These are phyloP conservation scores for Cylloceria caligata DNA, from an alignment of 2,888 invertebrate genomes.

Conservation along the genomic window DNA sequence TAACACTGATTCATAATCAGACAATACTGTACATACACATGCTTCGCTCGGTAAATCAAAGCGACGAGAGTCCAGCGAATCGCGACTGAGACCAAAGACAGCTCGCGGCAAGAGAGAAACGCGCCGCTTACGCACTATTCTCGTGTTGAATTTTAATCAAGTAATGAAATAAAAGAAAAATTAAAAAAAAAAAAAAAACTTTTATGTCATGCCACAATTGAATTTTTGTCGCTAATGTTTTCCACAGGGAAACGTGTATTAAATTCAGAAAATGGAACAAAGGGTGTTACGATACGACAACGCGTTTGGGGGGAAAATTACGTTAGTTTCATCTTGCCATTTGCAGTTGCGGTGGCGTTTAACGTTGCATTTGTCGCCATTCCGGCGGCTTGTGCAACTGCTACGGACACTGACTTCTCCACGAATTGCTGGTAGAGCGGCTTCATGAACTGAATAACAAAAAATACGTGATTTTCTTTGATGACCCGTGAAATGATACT, in stretches of 20 bases:
- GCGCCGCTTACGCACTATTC: constrained; percentile 50
- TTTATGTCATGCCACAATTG: constrained; percentile 73
- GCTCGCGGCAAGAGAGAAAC: constrained; percentile 10
- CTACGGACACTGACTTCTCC: constrained; percentile 93
- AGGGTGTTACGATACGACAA: constrained; percentile 47
- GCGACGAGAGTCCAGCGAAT: constrained; percentile 29
- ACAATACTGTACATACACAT: constrained; percentile 81
- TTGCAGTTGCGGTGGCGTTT: constrained; percentile 84
- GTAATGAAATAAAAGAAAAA: constrained; percentile 35
- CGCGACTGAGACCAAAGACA: constrained; percentile 53
- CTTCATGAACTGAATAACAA: constrained; percentile 89
- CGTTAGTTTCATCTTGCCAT: constrained; percentile 88
- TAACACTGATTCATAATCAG: constrained; percentile 81
- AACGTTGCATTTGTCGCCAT: constrained; percentile 87
- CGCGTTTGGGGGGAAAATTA: constrained; percentile 82
- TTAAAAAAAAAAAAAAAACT: constrained; percentile 19
- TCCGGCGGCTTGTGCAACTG: constrained; percentile 91
- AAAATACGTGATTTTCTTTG: constrained; percentile 11
- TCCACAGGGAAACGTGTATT: constrained; percentile 52
- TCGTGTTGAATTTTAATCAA: constrained; percentile 54
- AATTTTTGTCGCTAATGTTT: constrained; percentile 63
- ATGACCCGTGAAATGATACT: neutral
- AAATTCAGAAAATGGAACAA: constrained; percentile 44
- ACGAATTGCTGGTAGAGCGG: constrained; percentile 92
- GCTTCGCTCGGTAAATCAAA: constrained; percentile 47